Evolutionary conservation across 2,797 vertebrate species (phyloP), one percentile per base, ranked within the genome.

Genomic region (Ficedula albicollis): DNA sequence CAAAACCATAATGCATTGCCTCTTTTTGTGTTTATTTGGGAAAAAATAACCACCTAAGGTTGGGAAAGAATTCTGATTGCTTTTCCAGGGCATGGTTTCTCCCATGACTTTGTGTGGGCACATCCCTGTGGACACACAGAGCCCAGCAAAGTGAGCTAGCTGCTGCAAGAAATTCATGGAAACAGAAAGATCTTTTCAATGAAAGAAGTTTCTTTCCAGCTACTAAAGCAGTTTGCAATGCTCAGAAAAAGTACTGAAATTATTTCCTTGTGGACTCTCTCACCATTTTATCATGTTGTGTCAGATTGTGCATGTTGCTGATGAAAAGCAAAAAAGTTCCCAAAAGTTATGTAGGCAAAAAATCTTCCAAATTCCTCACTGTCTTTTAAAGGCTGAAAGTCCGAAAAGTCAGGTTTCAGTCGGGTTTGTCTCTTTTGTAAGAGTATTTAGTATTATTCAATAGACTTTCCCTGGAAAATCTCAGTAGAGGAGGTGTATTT

Each of bases 401-500:
- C 73, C 5, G 6, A 43, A 83, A 88, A 66, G 85, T 73, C 69
- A 48, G 29, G 20, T 80, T 91, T 54, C 64, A 69, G 30, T n/a
- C 20, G 46, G 0, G 26, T 81, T 85, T 64, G 23, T 78, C 48
- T 69, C 68, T 77, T 73, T 93, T 78, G 49, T 81, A 32, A 22
- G 20, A 62, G n/a, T 39, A 34, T 34, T 75, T 85, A 46, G 30
- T 27, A 10, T 72, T 89, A 51, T 58, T 85, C 64, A 75, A 32
- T 43, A 93, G 75, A 80, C 87, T 89, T 83, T 83, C 60, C 68
- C 36, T 91, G 62, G 91, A 85, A 94, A 96, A 72, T 54, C 41
- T 89, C 60, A 21, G 90, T 6, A 32, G 69, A 55, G 46, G 29
- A 74, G 51, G 69, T 60, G 49, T 41, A 49, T 87, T 91, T 80